Percentiles rank a stretch among this genome's conserved stretches.
phyloP scores from a whole-genome alignment of 2,113 vertebrate genomes.

The Cercocebus atys region DNA sequence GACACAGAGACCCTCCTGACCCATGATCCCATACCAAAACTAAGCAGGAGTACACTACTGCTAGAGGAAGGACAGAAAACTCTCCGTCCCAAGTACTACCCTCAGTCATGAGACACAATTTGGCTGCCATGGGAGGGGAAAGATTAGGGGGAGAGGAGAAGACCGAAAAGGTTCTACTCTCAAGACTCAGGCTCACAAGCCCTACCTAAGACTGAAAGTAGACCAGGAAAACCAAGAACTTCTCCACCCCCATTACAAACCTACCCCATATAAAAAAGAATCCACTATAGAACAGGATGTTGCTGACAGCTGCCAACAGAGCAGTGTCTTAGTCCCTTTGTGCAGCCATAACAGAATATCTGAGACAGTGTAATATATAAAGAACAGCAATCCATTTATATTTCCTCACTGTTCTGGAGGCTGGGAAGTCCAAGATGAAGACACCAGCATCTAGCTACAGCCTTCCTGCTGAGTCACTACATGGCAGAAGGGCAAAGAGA shows the following conservation, averaged over 20 bases:
- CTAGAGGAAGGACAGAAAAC: not conserved
- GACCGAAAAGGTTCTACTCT: not conserved
- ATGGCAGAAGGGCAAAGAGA: not conserved
- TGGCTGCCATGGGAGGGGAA: not conserved
- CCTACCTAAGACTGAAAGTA: not conserved
- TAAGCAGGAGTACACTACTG: not conserved
- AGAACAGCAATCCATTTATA: not conserved
- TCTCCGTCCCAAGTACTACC: not conserved
- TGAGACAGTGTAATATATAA: not conserved
- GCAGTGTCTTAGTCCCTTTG: not conserved
- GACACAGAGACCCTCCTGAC: not conserved
- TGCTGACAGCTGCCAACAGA: not conserved
- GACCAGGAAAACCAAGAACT: not conserved
- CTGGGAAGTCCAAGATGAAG: not conserved
- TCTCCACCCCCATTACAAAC: not conserved
- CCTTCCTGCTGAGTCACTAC: not conserved
- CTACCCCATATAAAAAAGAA: not conserved
- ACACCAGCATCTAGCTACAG: not conserved
- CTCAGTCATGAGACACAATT: not conserved
- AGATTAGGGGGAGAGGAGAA: not conserved
- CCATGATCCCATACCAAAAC: not conserved
- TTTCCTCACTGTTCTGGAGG: not conserved
- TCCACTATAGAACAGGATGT: not conserved
- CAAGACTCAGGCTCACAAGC: not conserved
- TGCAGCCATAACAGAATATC: not conserved